phyloP scores from a whole-genome alignment of 2,113 vertebrate genomes.

The Gadus macrocephalus region DNA sequence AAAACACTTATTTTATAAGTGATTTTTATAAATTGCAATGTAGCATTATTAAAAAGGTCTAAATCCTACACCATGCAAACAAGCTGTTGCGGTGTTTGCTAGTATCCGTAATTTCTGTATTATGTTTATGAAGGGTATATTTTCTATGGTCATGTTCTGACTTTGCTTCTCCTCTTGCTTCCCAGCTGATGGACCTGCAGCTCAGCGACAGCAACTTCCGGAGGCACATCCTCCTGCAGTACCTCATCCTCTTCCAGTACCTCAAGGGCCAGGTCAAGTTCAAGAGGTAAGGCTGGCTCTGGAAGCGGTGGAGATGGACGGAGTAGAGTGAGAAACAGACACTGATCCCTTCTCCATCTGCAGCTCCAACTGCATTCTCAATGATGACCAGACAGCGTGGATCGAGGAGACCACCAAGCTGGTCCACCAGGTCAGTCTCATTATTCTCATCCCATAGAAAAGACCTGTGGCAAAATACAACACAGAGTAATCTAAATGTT shows the following conservation, averaged over 20 bases:
- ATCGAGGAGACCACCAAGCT: conserved; percentile 96
- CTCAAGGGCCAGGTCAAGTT: conserved; percentile 98
- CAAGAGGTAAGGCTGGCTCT: conserved; percentile 81
- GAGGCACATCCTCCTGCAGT: conserved; percentile 94
- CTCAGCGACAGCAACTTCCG: conserved; percentile 97
- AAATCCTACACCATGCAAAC: not conserved
- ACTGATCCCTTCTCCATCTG: not conserved
- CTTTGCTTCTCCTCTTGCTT: not conserved
- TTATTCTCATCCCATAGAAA: too few relatives aligned
- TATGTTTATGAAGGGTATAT: too few relatives aligned
- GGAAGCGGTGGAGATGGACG: not conserved
- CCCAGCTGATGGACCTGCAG: conserved; percentile 96
- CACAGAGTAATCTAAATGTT: too few relatives aligned
- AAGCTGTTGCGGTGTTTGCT: too few relatives aligned
- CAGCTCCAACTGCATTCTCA: conserved; percentile 89
- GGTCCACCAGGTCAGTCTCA: conserved; percentile 88
- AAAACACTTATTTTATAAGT: not conserved
- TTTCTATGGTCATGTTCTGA: not conserved
- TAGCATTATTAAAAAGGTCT: not conserved
- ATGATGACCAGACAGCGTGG: conserved; percentile 93
- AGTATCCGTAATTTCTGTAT: too few relatives aligned
- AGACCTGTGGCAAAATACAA: too few relatives aligned
- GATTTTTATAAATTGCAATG: not conserved
- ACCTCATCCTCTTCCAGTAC: conserved; percentile 97
- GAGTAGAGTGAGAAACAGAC: not conserved